Evolutionary conservation across 2,113 vertebrate genomes (phyloP).

Genomic region (Heterotilapia buettikoferi): DNA sequence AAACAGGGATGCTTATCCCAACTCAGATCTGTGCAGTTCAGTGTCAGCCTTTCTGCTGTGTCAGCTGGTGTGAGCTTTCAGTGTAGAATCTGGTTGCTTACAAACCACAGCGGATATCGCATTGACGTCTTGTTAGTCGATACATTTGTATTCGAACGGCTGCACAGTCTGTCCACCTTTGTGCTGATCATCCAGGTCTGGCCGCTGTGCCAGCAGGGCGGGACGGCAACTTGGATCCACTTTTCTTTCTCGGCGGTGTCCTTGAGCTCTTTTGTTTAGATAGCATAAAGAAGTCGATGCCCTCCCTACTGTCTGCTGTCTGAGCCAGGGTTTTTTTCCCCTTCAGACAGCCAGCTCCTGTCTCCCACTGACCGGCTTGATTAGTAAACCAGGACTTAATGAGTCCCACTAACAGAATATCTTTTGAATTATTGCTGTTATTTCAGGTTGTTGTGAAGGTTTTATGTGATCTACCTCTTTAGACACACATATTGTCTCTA

Average conservation of each 20-base stretch:
- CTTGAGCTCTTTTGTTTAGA: not conserved
- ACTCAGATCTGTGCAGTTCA: slow-evolving; percentile 20
- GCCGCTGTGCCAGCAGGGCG: not conserved
- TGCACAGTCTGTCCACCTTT: not conserved
- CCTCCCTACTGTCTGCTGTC: not conserved
- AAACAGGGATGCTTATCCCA: slow-evolving; percentile 39
- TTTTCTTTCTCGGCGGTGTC: not conserved
- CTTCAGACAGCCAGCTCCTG: not conserved
- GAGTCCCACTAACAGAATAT: not conserved
- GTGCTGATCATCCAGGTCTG: not conserved
- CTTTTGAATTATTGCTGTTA: not conserved
- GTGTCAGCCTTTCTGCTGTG: slow-evolving; percentile 35
- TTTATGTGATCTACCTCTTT: not conserved
- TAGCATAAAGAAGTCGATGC: not conserved
- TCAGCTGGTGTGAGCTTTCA: slow-evolving; percentile 28
- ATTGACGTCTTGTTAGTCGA: not conserved
- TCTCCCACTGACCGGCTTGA: not conserved
- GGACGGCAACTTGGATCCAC: not conserved
- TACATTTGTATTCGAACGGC: not conserved
- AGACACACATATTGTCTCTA: not conserved
- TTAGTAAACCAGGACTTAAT: not conserved
- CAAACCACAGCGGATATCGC: not conserved
- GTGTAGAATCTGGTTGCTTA: not conserved
- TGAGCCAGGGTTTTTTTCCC: not conserved
- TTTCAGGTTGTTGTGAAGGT: not conserved